Percentiles rank a stretch among this genome's conserved stretches.
Evolutionary conservation across 2,888 invertebrate genomes (phyloP).

Genomic region (Parochlus steinenii): DNA sequence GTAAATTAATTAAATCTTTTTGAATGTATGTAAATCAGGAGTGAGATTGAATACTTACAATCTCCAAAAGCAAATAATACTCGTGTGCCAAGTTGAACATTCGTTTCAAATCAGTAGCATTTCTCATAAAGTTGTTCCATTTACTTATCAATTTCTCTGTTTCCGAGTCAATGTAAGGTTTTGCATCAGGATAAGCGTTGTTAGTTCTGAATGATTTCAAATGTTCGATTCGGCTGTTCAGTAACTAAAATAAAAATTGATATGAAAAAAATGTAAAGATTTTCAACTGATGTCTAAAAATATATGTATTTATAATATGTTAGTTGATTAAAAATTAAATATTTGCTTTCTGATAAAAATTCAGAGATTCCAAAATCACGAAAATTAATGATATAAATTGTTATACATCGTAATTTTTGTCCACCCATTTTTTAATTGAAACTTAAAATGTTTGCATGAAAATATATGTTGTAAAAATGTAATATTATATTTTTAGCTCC

Average conservation of each 20-base stretch:
- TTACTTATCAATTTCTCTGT: slow-evolving; percentile 42
- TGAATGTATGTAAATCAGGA: not conserved
- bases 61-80: slow-evolving; percentile 56
- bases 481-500: too few species aligned
- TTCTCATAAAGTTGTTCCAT: slow-evolving; percentile 50
- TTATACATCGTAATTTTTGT: too few species aligned
- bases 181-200: slow-evolving; percentile 33
- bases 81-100: slow-evolving; percentile 50
- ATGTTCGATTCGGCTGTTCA: slow-evolving; percentile 50
- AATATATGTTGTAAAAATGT: too few species aligned
- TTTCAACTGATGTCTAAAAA: too few species aligned
- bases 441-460: too few species aligned
- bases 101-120: slow-evolving; percentile 44
- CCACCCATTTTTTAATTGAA: too few species aligned
- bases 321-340: not conserved
- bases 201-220: slow-evolving; percentile 48
- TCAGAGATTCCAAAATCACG: too few species aligned
- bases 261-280: slow-evolving; percentile 10
- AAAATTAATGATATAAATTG: too few species aligned
- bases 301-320: too few species aligned
- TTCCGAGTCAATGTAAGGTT: slow-evolving; percentile 43
- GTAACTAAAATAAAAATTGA: slow-evolving; percentile 32
- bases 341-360: not conserved
- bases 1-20: too few species aligned
- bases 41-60: slow-evolving; percentile 33